Evolutionary conservation across 2,113 vertebrate genomes (phyloP), one percentile per base, ranked within the genome.

Genomic region (Caranx ignobilis): DNA sequence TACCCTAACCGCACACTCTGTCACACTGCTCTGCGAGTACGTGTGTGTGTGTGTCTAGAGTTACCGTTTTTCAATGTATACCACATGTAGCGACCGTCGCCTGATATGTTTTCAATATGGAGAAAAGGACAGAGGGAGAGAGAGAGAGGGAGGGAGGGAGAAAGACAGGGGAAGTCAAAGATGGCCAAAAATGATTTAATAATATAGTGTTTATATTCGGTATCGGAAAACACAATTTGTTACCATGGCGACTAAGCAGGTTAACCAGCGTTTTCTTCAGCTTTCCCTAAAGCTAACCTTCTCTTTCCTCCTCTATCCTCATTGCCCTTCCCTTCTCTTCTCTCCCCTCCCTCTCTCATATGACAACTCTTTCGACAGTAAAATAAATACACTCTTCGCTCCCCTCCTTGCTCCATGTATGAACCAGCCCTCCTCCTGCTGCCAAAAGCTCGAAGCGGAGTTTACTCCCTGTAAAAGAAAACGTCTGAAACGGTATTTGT

Each of bases 101-200:
- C 83, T 91, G 85, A 92, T 90, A 89, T 79, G 79, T 93, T 92
- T 92, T 87, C 89, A 91, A 86, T 85, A 87, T 87, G 86, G 75
- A 72, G 81, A 50, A 70, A 74, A 65, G 56, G 71, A 67, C 56
- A 75, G 50, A 69, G 35, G 72, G 50, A 41, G 64, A 57, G 35
- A 60, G 50, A 75, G 68, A 77, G 62, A 69, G 48, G 15, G 47
- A 75, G 50, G 65, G 35, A 75, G 50, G 34, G 67, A 57, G 35
- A 60, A 43, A 75, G 68, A 77, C 66, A 69, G 48, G 15, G 47
- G 71, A 79, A 68, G 72, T 37, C 55, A 19, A 12, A 43, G 72
- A 57, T 31, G 48, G 78, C 34, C 52, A 31, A 35, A 10, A 52
- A 35, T 75, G 62, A 85, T 57, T 76, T 69, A 75, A 89, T 88